phyloP scores from a whole-genome alignment of 1,140 invertebrate genomes.

The Euura lappo region DNA sequence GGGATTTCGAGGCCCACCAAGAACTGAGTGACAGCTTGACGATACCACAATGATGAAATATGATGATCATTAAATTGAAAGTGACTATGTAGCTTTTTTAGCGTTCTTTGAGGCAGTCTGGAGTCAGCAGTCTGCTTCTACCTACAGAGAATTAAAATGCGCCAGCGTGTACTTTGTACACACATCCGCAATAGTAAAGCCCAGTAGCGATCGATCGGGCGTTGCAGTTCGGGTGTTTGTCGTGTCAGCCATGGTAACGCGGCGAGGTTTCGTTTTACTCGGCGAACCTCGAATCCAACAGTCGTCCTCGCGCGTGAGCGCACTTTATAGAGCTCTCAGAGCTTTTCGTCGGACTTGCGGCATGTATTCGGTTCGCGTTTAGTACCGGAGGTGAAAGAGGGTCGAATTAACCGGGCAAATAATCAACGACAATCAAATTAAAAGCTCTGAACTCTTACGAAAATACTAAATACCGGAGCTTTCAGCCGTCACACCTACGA shows the following conservation, averaged over 20 bases:
- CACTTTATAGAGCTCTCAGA: not conserved
- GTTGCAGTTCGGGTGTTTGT: constrained; percentile 1
- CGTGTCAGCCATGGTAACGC: not conserved
- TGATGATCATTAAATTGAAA: too few species aligned
- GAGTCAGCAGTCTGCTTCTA: too few species aligned
- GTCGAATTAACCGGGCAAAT: not conserved
- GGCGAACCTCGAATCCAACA: not conserved
- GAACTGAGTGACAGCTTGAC: too few species aligned
- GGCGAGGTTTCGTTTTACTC: not conserved
- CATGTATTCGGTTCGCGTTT: not conserved
- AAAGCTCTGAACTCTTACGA: not conserved
- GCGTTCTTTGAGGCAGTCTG: too few species aligned
- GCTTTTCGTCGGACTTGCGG: too few species aligned
- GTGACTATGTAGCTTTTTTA: too few species aligned
- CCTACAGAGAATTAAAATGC: not conserved
- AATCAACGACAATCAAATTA: constrained; percentile 4
- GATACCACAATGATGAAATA: too few species aligned
- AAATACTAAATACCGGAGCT: too few species aligned
- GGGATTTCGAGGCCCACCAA: too few species aligned
- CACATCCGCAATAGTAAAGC: not conserved
- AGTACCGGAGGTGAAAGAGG: not conserved
- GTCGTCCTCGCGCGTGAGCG: not conserved
- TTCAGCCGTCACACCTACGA: too few species aligned
- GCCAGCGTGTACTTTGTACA: not conserved
- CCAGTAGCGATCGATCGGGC: not conserved